Evolutionary conservation across 2,113 vertebrate species (phyloP), one percentile per base, ranked within the genome.

Genomic region (Ictidomys tridecemlineatus): DNA sequence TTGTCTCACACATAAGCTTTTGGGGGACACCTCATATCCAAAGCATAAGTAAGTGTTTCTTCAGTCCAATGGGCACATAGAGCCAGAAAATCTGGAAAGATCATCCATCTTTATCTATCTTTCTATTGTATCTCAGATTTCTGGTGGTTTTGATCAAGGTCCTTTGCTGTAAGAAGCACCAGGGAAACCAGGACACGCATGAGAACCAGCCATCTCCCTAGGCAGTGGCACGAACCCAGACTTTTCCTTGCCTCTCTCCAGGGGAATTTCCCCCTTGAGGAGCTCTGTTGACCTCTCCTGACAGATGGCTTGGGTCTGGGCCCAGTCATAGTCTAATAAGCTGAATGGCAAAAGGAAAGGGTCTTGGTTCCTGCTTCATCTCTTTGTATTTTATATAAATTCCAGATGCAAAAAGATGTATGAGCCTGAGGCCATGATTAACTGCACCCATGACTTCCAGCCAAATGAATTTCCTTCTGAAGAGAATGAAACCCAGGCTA

Each of bases 391-490:
- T 20, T n/a, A 5, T 63, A 78, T 84, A 30, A 83, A 37, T 83
- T 96, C 24, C 61, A 92, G 61, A 70, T 69, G 69, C 22, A 42
- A 58, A 45, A 37, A 58, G 17, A 56, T 67, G 18, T 58, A 51
- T 30, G 48, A 74, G 61, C n/a, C 45, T 74, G 22, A 11, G 4
- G 17, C 51, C 30, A 84, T 74, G 26, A 42, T 69, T 92, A 51
- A 70, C 24, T 77, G 17, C 1, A 72, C 17, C 13, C 18, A 56
- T 8, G 32, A 70, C 42, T 74, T 91, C 39, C 13, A 69, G 76
- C 56, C 37, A 93, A 56, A 79, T 94, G 34, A 84, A 72, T 70
- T 83, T 73, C 14, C 72, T 89, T 63, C 39, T 78, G 67, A 92
- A 53, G 20, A 61, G 16, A 73, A 93, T 42, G 34, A 86, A 85